phyloP scores from a whole-genome alignment of 1,140 invertebrate genomes.

The Diuraphis noxia region DNA sequence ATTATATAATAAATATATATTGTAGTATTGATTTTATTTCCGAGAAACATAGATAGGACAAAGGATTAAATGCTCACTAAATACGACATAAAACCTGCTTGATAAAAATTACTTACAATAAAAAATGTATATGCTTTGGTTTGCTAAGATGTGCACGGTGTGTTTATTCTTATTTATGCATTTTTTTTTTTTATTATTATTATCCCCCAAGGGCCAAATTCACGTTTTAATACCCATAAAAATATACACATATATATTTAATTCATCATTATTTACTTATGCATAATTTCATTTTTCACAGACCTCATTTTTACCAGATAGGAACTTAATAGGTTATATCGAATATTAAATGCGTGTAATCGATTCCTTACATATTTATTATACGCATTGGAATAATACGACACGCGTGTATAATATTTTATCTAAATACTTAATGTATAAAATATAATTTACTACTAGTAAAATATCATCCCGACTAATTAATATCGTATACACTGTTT shows the following conservation, averaged over 20 bases:
- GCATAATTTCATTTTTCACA: constrained; percentile 7
- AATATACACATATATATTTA: constrained; percentile 2
- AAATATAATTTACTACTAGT: not conserved
- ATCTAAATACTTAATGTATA: not conserved
- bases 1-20: not conserved
- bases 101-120: not conserved
- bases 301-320: not conserved
- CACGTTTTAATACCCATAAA: not conserved
- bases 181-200: not conserved
- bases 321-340: not conserved
- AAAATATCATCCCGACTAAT: not conserved
- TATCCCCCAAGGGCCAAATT: not conserved
- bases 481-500: not conserved
- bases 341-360: not conserved
- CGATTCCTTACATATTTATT: not conserved
- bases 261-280: not conserved
- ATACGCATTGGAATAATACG: not conserved
- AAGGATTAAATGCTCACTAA: not conserved
- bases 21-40: not conserved
- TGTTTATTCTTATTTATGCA: not conserved
- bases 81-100: not conserved
- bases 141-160: not conserved
- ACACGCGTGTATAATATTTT: not conserved
- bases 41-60: not conserved
- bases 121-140: not conserved